Conservation (phyloP, 2,113 vertebrate species). For the Cyprichromis sp. region DNA sequence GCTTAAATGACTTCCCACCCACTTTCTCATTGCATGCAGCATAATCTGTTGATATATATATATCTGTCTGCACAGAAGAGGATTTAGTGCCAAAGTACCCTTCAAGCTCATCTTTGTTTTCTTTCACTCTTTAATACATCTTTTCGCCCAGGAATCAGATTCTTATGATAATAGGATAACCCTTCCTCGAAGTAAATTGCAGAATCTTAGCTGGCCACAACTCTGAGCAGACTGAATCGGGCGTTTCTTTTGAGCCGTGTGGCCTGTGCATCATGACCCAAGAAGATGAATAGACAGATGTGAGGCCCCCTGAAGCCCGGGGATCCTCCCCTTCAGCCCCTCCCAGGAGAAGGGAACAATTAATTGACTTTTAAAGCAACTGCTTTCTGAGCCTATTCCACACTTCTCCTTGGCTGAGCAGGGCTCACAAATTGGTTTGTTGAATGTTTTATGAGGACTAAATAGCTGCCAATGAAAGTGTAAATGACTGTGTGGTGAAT, state of each 20-base stretch:
- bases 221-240: conserved; percentile 37
- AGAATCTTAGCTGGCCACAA: conserved; percentile 53
- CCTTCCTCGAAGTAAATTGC: conserved; percentile 60
- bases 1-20: not conserved
- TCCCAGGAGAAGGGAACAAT: conserved; percentile 55
- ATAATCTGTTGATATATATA: not conserved
- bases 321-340: conserved; percentile 30
- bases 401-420: conserved; percentile 70
- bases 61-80: not conserved
- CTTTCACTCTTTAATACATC: not conserved
- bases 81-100: conserved; percentile 2
- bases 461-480: conserved; percentile 77
- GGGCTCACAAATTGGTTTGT: conserved; percentile 75
- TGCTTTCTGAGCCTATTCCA: conserved; percentile 53
- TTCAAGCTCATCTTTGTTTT: not conserved
- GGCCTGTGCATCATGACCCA: conserved; percentile 37
- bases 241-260: conserved; percentile 42
- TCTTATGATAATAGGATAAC: conserved; percentile 61
- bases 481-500: conserved; percentile 71
- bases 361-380: conserved; percentile 76
- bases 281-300: conserved; percentile 67
- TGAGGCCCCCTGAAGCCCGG: conserved; percentile 39
- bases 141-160: conserved; percentile 15
- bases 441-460: conserved; percentile 74
- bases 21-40: not conserved